phyloP scores from a whole-genome alignment of 1,140 invertebrate genomes.

The Phymorhynchus buccinoides region DNA sequence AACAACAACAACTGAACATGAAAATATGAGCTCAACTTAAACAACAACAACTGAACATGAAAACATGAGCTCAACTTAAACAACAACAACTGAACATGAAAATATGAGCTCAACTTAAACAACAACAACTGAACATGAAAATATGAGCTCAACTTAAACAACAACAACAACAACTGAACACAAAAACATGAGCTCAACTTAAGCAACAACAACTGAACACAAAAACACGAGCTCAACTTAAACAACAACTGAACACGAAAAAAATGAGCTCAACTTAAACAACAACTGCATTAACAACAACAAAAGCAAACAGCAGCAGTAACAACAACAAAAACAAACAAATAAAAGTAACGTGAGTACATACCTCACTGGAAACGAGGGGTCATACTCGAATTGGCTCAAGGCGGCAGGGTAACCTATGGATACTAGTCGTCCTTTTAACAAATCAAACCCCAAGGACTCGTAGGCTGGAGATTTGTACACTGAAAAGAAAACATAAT shows the following conservation, averaged over 20 bases:
- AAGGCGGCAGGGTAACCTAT: conserved; percentile 97
- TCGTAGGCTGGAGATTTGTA: conserved; percentile 78
- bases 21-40: no score
- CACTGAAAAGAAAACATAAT: conserved; percentile 56
- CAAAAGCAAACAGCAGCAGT: neutral
- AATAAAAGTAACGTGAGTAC: no score
- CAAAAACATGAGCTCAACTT: no score
- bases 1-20: no score
- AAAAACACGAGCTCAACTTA: neutral
- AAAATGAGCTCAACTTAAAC: neutral
- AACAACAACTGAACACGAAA: neutral
- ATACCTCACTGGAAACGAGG: conserved; percentile 93
- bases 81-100: no score
- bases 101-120: no score
- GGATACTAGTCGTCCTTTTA: conserved; percentile 90
- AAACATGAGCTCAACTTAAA: no score
- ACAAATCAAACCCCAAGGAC: conserved; percentile 91
- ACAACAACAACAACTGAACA: no score
- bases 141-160: no score
- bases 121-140: no score
- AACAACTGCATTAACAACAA: neutral
- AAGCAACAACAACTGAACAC: no score
- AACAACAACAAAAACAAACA: neutral
- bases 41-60: no score
- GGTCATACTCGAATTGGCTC: conserved; percentile 95